Evolutionary conservation across 2,888 invertebrate genomes (phyloP).

Genomic region (Metallyticus violacea): DNA sequence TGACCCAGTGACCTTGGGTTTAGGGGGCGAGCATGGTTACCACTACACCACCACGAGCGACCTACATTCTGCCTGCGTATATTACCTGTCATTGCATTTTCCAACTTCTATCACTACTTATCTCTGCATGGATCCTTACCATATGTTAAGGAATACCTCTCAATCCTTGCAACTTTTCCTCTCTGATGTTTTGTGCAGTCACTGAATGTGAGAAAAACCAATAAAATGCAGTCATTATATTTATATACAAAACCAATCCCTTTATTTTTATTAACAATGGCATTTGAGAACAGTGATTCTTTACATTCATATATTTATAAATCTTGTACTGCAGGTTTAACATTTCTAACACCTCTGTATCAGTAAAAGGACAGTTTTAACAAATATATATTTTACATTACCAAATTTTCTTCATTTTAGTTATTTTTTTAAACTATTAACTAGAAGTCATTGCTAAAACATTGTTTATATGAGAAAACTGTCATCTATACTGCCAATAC

Average conservation of each 20-base stretch:
- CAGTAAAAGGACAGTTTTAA: not conserved
- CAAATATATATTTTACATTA: not conserved
- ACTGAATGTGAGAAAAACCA: too few species aligned
- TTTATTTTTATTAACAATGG: slow-evolving; percentile 11
- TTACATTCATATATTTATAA: slow-evolving; percentile 2
- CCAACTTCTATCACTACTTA: too few species aligned
- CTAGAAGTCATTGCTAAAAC: not conserved
- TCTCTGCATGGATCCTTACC: too few species aligned
- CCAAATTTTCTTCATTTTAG: not conserved
- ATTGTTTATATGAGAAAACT: not conserved
- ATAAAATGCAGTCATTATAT: not conserved
- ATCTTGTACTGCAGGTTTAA: slow-evolving; percentile 4
- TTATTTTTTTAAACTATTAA: not conserved
- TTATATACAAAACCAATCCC: not conserved
- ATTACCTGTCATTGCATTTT: too few species aligned
- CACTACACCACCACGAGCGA: too few species aligned
- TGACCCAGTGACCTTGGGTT: too few species aligned
- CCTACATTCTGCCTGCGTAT: too few species aligned
- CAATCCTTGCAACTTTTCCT: too few species aligned
- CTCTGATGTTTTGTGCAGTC: too few species aligned
- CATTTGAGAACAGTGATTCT: not conserved
- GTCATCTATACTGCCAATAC: not conserved
- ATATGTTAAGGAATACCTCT: too few species aligned
- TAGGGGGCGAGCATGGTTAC: too few species aligned
- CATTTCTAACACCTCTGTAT: not conserved